Conservation (phyloP, 2,113 vertebrate genomes). For the Cyanoramphus novaezelandiae region DNA sequence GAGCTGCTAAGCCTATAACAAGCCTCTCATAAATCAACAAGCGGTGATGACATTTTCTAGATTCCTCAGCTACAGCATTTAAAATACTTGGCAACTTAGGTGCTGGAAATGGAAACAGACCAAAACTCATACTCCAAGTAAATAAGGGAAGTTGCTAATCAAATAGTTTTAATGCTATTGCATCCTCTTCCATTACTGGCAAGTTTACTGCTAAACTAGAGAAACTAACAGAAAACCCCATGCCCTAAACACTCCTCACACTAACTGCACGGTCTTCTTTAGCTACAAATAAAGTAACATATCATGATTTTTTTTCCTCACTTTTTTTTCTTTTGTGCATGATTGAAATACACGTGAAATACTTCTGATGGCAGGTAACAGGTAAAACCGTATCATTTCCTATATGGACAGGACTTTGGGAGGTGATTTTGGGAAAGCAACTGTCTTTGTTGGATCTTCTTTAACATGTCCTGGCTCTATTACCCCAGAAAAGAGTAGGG, state of each 20-base stretch:
- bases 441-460: not conserved
- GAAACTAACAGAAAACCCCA: not conserved
- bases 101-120: not conserved
- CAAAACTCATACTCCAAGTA: not conserved
- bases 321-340: not conserved
- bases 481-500: not conserved
- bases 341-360: not conserved
- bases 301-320: not conserved
- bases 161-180: not conserved
- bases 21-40: not conserved
- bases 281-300: not conserved
- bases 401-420: not conserved
- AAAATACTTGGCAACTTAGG: constrained; percentile 12
- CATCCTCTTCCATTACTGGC: not conserved
- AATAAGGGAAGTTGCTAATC: not conserved
- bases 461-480: not conserved
- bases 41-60: not conserved
- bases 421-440: not conserved
- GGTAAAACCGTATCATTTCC: not conserved
- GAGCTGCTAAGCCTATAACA: constrained; percentile 21
- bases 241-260: not conserved
- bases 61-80: not conserved
- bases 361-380: not conserved
- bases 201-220: not conserved
- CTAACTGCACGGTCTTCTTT: not conserved